Evolutionary conservation across 1,140 invertebrate genomes (phyloP).

Genomic region (Drosophila lacertosa): DNA sequence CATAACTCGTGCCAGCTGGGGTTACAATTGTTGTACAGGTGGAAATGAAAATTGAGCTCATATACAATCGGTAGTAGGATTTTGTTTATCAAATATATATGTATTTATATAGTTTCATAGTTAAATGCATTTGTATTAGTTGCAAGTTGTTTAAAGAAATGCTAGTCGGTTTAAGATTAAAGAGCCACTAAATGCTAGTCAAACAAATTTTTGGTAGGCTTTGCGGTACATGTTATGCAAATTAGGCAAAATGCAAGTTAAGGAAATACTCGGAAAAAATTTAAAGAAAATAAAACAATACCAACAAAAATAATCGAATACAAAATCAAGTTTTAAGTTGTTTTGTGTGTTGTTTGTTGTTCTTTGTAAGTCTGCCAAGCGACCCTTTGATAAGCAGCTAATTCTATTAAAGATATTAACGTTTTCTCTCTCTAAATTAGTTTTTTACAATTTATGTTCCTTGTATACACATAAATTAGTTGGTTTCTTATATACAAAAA

Average conservation of each 20-base stretch:
- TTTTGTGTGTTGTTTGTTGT: slow-evolving; percentile 27
- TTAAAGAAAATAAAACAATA: slow-evolving; percentile 27
- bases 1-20: slow-evolving; percentile 86
- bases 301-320: slow-evolving; percentile 14
- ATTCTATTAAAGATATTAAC: slow-evolving; percentile 12
- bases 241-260: slow-evolving; percentile 70
- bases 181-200: slow-evolving; percentile 78
- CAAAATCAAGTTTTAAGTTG: slow-evolving; percentile 5
- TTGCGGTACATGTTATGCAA: slow-evolving; percentile 70
- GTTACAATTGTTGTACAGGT: slow-evolving; percentile 81
- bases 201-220: slow-evolving; percentile 70
- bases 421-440: slow-evolving; percentile 2
- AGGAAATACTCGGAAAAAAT: slow-evolving; percentile 30
- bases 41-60: slow-evolving; percentile 73
- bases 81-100: slow-evolving; percentile 27
- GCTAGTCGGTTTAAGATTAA: slow-evolving; percentile 67
- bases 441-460: slow-evolving; percentile 25
- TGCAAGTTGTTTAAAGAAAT: slow-evolving; percentile 58
- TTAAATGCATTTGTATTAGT: slow-evolving; percentile 38
- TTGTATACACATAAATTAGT: slow-evolving; percentile 35
- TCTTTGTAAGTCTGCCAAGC: slow-evolving; percentile 32
- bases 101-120: slow-evolving; percentile 30
- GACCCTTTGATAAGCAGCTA: slow-evolving; percentile 16
- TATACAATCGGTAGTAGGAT: slow-evolving; percentile 61
- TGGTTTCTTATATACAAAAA: slow-evolving; percentile 25